Evolutionary conservation across 2,888 invertebrate genomes (phyloP), one percentile per base, ranked within the genome.

Genomic region (Epicampocera succincta): DNA sequence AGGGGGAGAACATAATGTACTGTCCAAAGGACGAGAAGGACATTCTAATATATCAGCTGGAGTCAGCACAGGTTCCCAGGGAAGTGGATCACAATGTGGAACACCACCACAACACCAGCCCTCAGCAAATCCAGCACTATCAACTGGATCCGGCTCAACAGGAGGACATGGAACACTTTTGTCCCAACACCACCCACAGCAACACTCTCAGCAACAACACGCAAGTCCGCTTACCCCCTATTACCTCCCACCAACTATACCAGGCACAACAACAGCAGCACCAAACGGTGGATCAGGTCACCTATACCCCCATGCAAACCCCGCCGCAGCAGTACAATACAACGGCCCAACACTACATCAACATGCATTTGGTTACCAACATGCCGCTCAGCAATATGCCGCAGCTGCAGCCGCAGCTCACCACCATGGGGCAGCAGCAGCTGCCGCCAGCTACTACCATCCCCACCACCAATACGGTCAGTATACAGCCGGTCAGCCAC

Each of bases 391-490:
- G 71, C 85, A 86, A n/a, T 84, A 85, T 83, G 85, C 83, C 68
- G 85, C 85, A 74, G 86, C 85, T 77, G 86, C 87, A 78, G 76
- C 82, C 12, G 82, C 82, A 50, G 79, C 91, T 92, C 94, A 92
- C 94, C 89, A 80, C 76, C 87, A 86, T 33, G 66, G 66, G 33
- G 61, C 61, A 29, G 66, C 66, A 68, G 68, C 68, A 12, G 68
- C 56, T 69, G 68, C 56, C 44, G 56, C 68, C 29, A 56, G 78
- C 68, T 87, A 86, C 46, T 66, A 93, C 85, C 87, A 84, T 92
- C 93, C 91, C 92, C 94, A 92, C 94, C 82, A 79, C 74, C 87
- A 87, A 81, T 85, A 88, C 86, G 87, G 87, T 82, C 91, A 90
- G 66, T 85, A 85, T 85, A 83, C 84, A 71, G 61, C 80, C 83